Evolutionary conservation across 1,140 invertebrate genomes (phyloP).

Genomic region (Drosophila persimilis): DNA sequence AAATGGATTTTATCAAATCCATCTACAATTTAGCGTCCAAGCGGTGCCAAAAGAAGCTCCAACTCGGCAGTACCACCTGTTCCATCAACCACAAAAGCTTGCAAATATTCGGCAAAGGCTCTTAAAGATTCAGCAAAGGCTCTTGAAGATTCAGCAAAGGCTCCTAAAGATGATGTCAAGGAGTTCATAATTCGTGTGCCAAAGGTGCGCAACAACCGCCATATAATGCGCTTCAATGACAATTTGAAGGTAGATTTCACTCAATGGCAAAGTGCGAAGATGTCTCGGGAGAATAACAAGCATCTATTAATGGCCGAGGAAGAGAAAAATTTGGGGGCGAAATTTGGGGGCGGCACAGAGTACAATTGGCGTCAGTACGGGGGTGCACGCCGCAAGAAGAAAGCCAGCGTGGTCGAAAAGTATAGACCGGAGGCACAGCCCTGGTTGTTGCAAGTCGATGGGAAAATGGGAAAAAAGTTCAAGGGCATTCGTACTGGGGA

Average conservation of each 20-base stretch:
- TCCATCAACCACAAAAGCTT: constrained; percentile 1
- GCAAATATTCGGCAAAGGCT: too few species aligned
- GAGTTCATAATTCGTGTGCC: constrained; percentile 90
- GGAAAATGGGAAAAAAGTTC: constrained; percentile 95
- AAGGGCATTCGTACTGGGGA: constrained; percentile 96
- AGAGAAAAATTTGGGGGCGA: constrained; percentile 95
- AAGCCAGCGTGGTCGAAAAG: constrained; percentile 88
- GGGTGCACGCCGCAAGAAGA: constrained; percentile 95
- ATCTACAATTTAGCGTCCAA: background rate
- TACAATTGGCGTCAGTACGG: constrained; percentile 94
- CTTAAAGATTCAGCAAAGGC: too few species aligned
- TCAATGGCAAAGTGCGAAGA: constrained; percentile 94
- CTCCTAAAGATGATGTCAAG: background rate
- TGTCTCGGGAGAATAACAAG: constrained; percentile 97
- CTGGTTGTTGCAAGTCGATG: constrained; percentile 95
- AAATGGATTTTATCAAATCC: too few species aligned
- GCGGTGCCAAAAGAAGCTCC: constrained; percentile 14
- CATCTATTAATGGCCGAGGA: constrained; percentile 92
- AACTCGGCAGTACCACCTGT: constrained; percentile 25
- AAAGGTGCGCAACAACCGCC: constrained; percentile 91
- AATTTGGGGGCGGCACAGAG: constrained; percentile 93
- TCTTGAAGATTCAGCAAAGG: too few species aligned
- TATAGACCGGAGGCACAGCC: constrained; percentile 97
- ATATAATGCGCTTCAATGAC: constrained; percentile 96
- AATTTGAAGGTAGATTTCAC: constrained; percentile 93